Evolutionary conservation across 2,888 invertebrate genomes (phyloP).

Genomic region (Scaeva pyrastri): DNA sequence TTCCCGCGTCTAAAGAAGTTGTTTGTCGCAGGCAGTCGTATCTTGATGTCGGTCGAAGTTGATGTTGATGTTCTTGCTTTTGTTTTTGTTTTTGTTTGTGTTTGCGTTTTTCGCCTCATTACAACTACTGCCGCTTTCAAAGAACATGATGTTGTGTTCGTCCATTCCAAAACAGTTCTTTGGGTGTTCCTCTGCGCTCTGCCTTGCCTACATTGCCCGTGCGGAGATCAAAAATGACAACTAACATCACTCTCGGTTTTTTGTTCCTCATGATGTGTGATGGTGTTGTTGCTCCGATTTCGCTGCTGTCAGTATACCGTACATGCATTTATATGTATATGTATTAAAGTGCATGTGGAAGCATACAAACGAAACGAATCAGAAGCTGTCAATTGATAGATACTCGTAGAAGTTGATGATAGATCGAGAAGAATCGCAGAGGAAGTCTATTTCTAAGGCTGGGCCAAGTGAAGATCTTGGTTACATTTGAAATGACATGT

Average conservation of each 20-base stretch:
- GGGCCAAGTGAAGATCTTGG: not conserved
- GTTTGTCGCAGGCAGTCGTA: constrained; percentile 75
- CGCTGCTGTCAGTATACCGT: not conserved
- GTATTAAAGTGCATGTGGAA: constrained; percentile 8
- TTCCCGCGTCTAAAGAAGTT: constrained; percentile 76
- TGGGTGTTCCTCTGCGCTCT: constrained; percentile 54
- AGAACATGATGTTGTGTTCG: constrained; percentile 58
- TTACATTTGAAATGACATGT: not conserved
- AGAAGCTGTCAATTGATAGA: constrained; percentile 48
- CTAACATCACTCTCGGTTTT: constrained; percentile 58
- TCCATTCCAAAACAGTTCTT: constrained; percentile 29
- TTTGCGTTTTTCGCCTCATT: constrained; percentile 62
- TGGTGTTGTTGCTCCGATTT: constrained; percentile 8
- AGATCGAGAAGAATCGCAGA: not conserved
- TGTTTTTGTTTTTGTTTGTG: constrained; percentile 24
- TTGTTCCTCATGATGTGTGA: not conserved
- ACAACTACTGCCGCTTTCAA: constrained; percentile 53
- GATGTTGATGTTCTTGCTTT: constrained; percentile 55
- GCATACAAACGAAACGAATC: not conserved
- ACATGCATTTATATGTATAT: not conserved
- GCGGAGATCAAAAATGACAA: constrained; percentile 67
- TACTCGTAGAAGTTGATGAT: not conserved
- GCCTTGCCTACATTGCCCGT: not conserved
- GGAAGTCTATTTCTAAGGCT: not conserved
- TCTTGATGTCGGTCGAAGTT: constrained; percentile 72